Conservation (phyloP, 2,113 vertebrate genomes). For the Mustelus asterias region DNA sequence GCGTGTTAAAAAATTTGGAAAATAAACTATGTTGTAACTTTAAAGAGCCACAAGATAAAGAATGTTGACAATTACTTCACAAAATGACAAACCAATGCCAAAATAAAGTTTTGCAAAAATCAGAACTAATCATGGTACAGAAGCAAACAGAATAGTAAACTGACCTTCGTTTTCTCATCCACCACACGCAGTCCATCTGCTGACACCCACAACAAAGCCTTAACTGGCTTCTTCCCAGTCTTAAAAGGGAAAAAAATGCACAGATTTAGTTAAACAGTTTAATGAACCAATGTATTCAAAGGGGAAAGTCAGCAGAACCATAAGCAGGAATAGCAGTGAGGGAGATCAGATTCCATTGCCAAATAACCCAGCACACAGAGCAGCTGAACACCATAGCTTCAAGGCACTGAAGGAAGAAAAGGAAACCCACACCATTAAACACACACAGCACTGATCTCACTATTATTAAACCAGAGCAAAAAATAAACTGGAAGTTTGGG, state of each 20-base stretch:
- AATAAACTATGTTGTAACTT: background rate
- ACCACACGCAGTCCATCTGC: constrained; percentile 95
- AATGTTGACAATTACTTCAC: background rate
- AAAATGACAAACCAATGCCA: background rate
- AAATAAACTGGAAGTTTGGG: constrained; percentile 47
- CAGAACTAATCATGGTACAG: background rate
- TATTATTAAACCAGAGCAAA: constrained; percentile 42
- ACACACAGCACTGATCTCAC: constrained; percentile 7
- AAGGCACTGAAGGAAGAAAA: background rate
- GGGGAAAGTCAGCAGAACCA: background rate
- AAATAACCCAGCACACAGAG: background rate
- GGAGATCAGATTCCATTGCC: constrained; percentile 13
- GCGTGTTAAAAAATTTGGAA: background rate
- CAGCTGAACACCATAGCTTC: constrained; percentile 2
- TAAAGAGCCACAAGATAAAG: background rate
- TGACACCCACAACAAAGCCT: constrained; percentile 92
- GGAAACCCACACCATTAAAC: constrained; percentile 26
- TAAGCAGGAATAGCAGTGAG: background rate
- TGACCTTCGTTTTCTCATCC: constrained; percentile 98
- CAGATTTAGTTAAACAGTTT: background rate
- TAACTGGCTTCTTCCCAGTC: constrained; percentile 93
- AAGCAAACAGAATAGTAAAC: constrained; percentile 40
- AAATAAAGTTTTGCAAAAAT: background rate
- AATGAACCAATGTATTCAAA: background rate
- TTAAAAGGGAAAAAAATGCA: constrained; percentile 50